These are phyloP conservation scores for Bombylius major DNA, from an alignment of 2,888 invertebrate species.

Conservation along the genomic window DNA sequence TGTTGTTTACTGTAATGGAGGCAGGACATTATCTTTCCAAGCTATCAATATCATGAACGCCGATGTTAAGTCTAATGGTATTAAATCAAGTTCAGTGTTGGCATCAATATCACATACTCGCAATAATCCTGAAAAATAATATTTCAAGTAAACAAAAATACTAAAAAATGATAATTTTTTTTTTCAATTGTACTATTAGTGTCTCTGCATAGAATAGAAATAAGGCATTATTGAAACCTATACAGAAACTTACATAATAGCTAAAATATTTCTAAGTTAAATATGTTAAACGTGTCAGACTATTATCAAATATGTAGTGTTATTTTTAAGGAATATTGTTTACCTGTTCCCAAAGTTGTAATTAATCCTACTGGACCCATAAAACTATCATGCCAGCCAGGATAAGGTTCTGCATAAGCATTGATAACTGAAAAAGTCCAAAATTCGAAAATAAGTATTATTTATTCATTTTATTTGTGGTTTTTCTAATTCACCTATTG, in stretches of 20 bases:
- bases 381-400: neutral
- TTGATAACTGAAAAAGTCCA: neutral
- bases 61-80: neutral
- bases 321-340: neutral
- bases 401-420: neutral
- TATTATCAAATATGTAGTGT: no score
- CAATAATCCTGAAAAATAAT: no score
- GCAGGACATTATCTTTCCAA: neutral
- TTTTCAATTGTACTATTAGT: no score
- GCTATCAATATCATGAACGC: neutral
- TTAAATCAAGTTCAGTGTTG: neutral
- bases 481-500: conserved; percentile 45
- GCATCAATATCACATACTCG: neutral
- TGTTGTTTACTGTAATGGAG: no score
- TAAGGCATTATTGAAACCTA: no score
- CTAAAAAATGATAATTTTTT: no score
- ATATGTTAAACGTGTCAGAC: no score
- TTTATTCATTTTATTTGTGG: neutral
- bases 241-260: no score
- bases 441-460: neutral
- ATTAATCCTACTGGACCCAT: neutral
- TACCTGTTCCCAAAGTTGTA: neutral
- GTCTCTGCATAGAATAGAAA: no score
- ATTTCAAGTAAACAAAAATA: no score
- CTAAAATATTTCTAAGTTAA: no score